Evolutionary conservation across 2,888 invertebrate genomes (phyloP).

Genomic region (Philhelius pedissequus): DNA sequence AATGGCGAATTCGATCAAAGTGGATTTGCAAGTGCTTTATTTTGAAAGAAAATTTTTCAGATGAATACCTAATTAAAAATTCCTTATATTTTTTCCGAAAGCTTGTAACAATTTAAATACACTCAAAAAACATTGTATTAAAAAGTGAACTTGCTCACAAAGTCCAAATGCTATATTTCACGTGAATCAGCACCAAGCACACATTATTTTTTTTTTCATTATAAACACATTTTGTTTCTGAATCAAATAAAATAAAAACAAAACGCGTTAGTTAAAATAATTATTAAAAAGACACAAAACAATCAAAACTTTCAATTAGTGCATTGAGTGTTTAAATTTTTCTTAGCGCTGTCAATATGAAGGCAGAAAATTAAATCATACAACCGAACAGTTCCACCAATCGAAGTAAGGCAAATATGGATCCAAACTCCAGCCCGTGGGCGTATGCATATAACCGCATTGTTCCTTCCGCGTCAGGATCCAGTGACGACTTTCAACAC

Average conservation of each 20-base stretch:
- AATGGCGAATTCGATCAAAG: constrained; percentile 54
- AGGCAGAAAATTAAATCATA: neutral
- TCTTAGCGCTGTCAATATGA: neutral
- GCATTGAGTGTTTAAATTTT: neutral
- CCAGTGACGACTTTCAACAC: constrained; percentile 85
- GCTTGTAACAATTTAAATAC: neutral
- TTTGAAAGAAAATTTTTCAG: constrained; percentile 36
- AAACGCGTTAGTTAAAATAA: neutral
- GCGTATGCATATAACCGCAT: constrained; percentile 91
- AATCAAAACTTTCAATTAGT: neutral
- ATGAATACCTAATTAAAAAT: neutral
- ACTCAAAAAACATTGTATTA: neutral
- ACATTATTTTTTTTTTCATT: neutral
- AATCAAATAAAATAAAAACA: neutral
- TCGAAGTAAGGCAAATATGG: constrained; percentile 81
- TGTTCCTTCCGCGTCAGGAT: constrained; percentile 84
- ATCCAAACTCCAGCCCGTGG: constrained; percentile 93
- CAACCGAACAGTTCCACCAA: neutral
- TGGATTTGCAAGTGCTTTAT: constrained; percentile 53
- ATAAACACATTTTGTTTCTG: constrained; percentile 13
- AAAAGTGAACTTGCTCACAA: neutral
- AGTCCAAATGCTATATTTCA: neutral
- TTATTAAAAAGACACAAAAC: neutral
- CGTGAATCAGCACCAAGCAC: neutral
- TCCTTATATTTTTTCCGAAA: neutral